A percentile compares a stretch with the other conserved stretches of the same genome.
These are phyloP conservation scores for Halcyon badia DNA, from an alignment of 2,797 vertebrate species.

Conservation along the genomic window DNA sequence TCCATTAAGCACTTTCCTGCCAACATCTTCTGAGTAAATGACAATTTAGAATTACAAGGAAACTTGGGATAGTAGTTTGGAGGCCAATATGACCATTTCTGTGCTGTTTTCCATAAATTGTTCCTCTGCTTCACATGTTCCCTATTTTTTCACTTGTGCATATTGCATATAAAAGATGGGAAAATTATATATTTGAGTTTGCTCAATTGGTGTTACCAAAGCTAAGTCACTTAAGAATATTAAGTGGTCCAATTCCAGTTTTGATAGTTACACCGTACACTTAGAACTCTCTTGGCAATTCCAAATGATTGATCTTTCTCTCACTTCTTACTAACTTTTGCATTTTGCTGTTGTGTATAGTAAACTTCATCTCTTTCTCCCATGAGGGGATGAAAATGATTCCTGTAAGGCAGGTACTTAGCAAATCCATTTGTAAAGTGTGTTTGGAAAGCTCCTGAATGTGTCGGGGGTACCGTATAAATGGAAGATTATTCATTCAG, in stretches of 20 bases:
- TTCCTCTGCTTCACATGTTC: background rate
- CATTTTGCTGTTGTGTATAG: background rate
- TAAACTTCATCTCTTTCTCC: background rate
- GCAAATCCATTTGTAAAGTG: conserved; percentile 19
- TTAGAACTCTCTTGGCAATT: background rate
- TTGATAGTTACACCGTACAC: background rate
- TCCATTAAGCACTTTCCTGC: background rate
- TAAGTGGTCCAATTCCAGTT: background rate
- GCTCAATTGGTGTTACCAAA: background rate
- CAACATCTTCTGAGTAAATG: background rate
- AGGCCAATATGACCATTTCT: background rate
- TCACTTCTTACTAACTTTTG: background rate
- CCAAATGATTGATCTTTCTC: background rate
- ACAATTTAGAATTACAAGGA: background rate
- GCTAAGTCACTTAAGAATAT: background rate
- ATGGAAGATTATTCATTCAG: background rate
- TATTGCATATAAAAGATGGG: background rate
- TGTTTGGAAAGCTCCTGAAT: background rate
- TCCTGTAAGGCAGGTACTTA: background rate
- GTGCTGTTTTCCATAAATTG: background rate
- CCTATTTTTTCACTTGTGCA: background rate
- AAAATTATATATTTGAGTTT: accelerated
- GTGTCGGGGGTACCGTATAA: background rate
- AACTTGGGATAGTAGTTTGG: background rate
- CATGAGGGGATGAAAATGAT: background rate